Evolutionary conservation across 2,888 invertebrate species (phyloP), one percentile per base, ranked within the genome.

Genomic region (Epiblema foenella): DNA sequence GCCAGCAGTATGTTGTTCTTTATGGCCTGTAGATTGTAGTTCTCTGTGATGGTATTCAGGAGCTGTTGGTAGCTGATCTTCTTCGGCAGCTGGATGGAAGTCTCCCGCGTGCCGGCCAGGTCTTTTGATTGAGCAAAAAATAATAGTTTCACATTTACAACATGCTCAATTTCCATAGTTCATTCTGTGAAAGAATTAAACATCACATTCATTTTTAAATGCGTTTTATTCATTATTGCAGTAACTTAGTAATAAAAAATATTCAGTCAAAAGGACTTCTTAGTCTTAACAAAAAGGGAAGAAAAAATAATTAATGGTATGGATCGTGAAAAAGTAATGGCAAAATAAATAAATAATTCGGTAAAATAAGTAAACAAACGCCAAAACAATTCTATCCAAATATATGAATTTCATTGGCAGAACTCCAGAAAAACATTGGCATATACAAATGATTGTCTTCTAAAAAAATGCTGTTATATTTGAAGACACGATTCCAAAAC

Each of bases 71-170:
- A 95, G 20, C 92, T 89, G 56, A 95, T 89, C 74, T 90, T 90
- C 11, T 87, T 82, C 9, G 94, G 93, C 8, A 96, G 79, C 18
- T 83, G 80, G 52, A 97, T 83, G 15, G 83, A 87, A 8, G 94
- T 90, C 81, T 95, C 95, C 59, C 91, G 90, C 49, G 93, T 90
- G 57, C 97, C 97, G 24, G 95, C 95, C 68, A 98, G 89, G 87
- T 99, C 98, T 83, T 97, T 96, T 51, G 98, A 96, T 94, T 96
- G 97, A 0, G 98, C 98, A 90, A 99, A 99, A 91, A 99, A 98
- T 79, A 98, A 89, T 72, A 98, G 81, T 85, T 95, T 96, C 58
- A 97, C 94, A 77, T 90, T 90, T 1, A 95, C 94, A 24, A 74
- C 82, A 82, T 83, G 79, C 74, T 89, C 93, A 90, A 88, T 86